Evolutionary conservation across 2,888 invertebrate species (phyloP).

Genomic region (Parascotia fuliginaria): DNA sequence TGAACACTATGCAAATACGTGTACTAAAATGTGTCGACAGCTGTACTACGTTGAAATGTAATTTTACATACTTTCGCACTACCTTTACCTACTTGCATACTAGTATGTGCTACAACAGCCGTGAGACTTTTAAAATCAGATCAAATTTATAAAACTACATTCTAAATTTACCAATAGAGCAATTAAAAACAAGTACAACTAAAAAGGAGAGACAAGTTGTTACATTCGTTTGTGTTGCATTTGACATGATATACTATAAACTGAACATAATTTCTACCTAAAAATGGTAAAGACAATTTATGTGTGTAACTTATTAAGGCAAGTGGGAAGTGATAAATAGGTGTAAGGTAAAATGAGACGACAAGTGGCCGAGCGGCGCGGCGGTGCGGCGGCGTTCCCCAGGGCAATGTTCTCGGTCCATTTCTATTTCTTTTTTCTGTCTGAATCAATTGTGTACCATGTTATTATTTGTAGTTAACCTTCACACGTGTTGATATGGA

Average conservation of each 20-base stretch:
- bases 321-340: constrained; percentile 38
- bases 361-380: constrained; percentile 29
- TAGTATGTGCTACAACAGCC: not conserved
- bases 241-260: constrained; percentile 25
- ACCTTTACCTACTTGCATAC: not conserved
- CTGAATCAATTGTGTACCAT: constrained; percentile 29
- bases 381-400: constrained; percentile 41
- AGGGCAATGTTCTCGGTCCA: constrained; percentile 45
- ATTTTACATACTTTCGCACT: not conserved
- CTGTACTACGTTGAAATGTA: constrained; percentile 5
- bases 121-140: not conserved
- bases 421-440: constrained; percentile 37
- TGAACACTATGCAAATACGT: constrained; percentile 25
- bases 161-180: constrained; percentile 7
- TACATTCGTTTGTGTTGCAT: constrained; percentile 5
- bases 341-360: constrained; percentile 29
- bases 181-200: constrained; percentile 10
- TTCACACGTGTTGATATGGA: constrained; percentile 3
- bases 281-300: constrained; percentile 25
- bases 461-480: constrained; percentile 26
- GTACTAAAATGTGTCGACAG: constrained; percentile 8
- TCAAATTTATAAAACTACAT: constrained; percentile 6
- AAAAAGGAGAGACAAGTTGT: constrained; percentile 16
- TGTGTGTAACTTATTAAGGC: constrained; percentile 18
- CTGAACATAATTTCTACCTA: constrained; percentile 18